Evolutionary conservation across 2,113 vertebrate genomes (phyloP).

Genomic region (Oreochromis spilurus): DNA sequence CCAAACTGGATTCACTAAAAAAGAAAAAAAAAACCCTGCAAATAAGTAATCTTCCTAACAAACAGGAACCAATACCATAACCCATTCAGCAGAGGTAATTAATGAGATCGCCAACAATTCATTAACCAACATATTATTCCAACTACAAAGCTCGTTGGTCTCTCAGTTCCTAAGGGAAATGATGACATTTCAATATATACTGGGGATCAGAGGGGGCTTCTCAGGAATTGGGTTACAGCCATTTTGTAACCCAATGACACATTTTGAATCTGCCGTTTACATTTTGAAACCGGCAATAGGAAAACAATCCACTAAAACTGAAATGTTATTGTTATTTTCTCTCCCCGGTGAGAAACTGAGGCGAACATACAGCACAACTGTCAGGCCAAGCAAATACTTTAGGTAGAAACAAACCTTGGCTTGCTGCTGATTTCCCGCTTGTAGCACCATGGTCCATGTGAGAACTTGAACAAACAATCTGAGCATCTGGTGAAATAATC

Average conservation of each 20-base stretch:
- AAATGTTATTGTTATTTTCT: conserved; percentile 48
- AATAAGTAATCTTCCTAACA: not conserved
- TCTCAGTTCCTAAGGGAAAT: not conserved
- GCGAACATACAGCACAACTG: conserved; percentile 2
- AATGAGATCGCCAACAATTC: not conserved
- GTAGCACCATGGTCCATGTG: conserved; percentile 1
- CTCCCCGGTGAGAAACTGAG: conserved; percentile 26
- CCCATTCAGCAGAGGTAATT: not conserved
- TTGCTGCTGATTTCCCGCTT: not conserved
- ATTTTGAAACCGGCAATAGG: not conserved
- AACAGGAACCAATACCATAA: not conserved
- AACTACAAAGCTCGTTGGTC: not conserved
- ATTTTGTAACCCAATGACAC: not conserved
- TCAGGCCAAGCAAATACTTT: conserved; percentile 46
- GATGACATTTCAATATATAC: not conserved
- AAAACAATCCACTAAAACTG: conserved; percentile 19
- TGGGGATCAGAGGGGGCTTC: not conserved
- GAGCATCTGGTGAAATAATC: conserved; percentile 54
- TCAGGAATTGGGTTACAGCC: not conserved
- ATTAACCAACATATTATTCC: not conserved
- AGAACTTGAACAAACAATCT: conserved; percentile 47
- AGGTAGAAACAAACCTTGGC: conserved; percentile 36
- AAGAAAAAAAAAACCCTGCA: not conserved
- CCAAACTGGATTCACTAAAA: not conserved
- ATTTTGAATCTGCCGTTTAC: conserved; percentile 8